Percentiles rank a stretch among this genome's conserved stretches.
Evolutionary conservation across 2,797 vertebrate species (phyloP).

Genomic region (Falco novaeseelandiae): DNA sequence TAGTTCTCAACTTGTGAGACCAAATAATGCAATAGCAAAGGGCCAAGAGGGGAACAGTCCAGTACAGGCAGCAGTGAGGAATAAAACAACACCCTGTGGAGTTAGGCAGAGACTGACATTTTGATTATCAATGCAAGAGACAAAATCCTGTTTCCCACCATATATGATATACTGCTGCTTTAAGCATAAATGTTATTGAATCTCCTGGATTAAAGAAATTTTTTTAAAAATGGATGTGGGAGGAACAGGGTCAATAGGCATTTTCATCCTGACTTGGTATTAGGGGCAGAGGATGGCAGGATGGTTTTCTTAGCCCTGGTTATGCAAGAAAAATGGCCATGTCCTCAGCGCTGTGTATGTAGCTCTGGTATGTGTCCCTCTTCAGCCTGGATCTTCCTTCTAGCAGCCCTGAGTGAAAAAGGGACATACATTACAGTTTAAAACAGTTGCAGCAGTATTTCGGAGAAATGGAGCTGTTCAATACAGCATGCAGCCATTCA

Average conservation of each 20-base stretch:
- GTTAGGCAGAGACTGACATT: not conserved
- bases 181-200: not conserved
- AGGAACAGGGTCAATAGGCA: not conserved
- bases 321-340: not conserved
- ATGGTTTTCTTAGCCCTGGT: not conserved
- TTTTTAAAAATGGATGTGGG: rapidly evolving
- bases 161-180: not conserved
- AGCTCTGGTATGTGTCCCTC: rapidly evolving
- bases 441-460: not conserved
- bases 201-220: not conserved
- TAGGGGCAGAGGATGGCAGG: not conserved
- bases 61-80: not conserved
- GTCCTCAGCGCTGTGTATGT: not conserved
- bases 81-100: not conserved
- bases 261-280: not conserved
- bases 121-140: not conserved
- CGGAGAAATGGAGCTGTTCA: not conserved
- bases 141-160: not conserved
- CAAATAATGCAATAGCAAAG: rapidly evolving
- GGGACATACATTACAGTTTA: not conserved
- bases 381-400: not conserved
- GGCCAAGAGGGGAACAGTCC: not conserved
- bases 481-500: not conserved
- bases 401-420: not conserved
- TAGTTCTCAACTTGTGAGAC: not conserved